Evolutionary conservation across 2,113 vertebrate genomes (phyloP).

Genomic region (Microtus ochrogaster): DNA sequence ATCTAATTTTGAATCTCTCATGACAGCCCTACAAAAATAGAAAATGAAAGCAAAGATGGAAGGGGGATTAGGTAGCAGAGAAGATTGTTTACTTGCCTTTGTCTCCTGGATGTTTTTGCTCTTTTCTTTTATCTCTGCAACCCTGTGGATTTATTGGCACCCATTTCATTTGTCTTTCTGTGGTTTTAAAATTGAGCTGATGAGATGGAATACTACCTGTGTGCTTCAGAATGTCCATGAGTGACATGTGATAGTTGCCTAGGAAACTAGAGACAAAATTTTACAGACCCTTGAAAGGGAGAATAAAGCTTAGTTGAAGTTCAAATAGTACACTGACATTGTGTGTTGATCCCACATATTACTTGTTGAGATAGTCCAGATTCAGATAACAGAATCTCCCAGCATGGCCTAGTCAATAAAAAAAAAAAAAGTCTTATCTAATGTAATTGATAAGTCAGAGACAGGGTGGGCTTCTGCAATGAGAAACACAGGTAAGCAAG

Average conservation of each 20-base stretch:
- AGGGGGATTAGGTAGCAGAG: conserved; percentile 29
- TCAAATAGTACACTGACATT: conserved; percentile 51
- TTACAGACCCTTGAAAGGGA: conserved; percentile 51
- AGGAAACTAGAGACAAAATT: conserved; percentile 76
- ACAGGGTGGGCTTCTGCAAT: not conserved
- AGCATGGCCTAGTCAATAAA: not conserved
- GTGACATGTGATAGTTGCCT: conserved; percentile 80
- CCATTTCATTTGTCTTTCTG: conserved; percentile 75
- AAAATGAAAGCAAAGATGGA: conserved; percentile 70
- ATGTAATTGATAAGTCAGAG: not conserved
- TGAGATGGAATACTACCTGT: conserved; percentile 74
- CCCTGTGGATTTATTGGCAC: conserved; percentile 65
- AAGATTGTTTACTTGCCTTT: conserved; percentile 61
- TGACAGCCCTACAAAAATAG: conserved; percentile 35
- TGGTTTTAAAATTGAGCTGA: conserved; percentile 78
- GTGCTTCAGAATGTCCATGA: conserved; percentile 62
- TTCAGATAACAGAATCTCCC: conserved; percentile 21
- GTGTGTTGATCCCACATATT: conserved; percentile 24
- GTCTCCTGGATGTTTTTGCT: conserved; percentile 62
- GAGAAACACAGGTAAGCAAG: not conserved
- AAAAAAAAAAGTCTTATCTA: conserved; percentile 46
- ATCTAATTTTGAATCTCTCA: conserved; percentile 62
- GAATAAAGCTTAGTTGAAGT: conserved; percentile 66
- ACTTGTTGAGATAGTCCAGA: conserved; percentile 32
- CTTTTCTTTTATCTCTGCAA: conserved; percentile 67